Conservation (phyloP, 2,888 invertebrate genomes). For the Drosophila kuntzei region DNA sequence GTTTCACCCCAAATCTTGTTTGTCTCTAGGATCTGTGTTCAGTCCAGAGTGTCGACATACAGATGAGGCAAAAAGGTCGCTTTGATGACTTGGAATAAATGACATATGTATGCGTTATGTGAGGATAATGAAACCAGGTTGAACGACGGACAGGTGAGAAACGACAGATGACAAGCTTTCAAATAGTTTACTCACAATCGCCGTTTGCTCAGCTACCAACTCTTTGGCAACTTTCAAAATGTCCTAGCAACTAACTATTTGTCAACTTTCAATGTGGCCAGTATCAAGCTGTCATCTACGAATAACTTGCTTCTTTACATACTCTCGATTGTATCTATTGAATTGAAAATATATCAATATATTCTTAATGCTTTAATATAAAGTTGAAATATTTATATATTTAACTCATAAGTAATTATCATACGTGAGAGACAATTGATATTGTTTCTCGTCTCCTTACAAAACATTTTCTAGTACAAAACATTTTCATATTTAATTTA, state of each 20-base stretch:
- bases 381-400: not conserved
- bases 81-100: conserved; percentile 44
- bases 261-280: conserved; percentile 8
- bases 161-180: conserved; percentile 48
- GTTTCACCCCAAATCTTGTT: conserved; percentile 9
- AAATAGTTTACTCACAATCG: conserved; percentile 44
- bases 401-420: conserved; percentile 17
- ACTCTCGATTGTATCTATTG: not conserved
- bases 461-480: too few relatives aligned
- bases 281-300: not conserved
- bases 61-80: conserved; percentile 47
- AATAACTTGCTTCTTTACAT: not conserved
- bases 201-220: not conserved
- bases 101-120: conserved; percentile 57
- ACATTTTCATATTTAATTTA: too few relatives aligned
- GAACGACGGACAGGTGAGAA: conserved; percentile 28
- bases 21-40: conserved; percentile 9
- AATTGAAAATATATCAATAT: too few relatives aligned
- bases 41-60: conserved; percentile 1
- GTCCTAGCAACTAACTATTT: not conserved
- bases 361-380: not conserved
- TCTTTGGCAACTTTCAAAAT: conserved; percentile 18
- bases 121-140: conserved; percentile 34
- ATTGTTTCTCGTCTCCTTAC: not conserved
- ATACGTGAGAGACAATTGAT: conserved; percentile 8